Conservation (phyloP, 1,140 invertebrate species). For the Lordiphosa mommai region DNA sequence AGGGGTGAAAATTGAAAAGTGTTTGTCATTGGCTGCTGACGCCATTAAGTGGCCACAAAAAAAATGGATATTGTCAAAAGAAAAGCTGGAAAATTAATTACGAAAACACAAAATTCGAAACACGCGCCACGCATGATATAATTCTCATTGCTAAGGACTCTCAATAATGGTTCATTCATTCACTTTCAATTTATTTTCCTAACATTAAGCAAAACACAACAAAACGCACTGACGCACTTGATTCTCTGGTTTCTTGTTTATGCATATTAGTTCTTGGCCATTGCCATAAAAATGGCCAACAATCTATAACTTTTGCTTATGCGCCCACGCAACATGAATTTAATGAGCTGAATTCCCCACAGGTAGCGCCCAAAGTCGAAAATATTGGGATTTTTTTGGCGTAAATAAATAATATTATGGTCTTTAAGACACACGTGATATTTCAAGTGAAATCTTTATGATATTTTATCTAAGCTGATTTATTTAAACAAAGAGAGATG, state of each 20-base stretch:
- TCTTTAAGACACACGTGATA: conserved; percentile 59
- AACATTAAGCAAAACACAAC: not conserved
- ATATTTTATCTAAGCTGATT: conserved; percentile 19
- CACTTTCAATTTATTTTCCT: not conserved
- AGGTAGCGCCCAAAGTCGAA: conserved; percentile 36
- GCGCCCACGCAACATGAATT: conserved; percentile 6
- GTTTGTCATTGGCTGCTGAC: conserved; percentile 52
- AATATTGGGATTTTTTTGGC: conserved; percentile 6
- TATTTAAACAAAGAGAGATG: conserved; percentile 16
- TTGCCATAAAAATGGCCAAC: conserved; percentile 1
- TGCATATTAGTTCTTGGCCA: conserved; percentile 31
- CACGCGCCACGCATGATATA: conserved; percentile 6
- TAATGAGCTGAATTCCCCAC: conserved; percentile 56
- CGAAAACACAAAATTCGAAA: conserved; percentile 13
- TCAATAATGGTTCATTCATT: not conserved
- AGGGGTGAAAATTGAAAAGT: conserved; percentile 24
- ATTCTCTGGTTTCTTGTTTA: conserved; percentile 26
- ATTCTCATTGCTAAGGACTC: too few relatives aligned
- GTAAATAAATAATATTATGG: conserved; percentile 64
- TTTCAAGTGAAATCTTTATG: conserved; percentile 52
- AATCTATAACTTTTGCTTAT: not conserved
- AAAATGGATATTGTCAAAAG: conserved; percentile 15
- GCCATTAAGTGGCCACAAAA: conserved; percentile 34
- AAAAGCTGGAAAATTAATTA: conserved; percentile 35
- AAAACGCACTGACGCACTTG: conserved; percentile 22